Conservation (phyloP, 1,140 invertebrate species). For the Ceratosolen fusciceps region DNA sequence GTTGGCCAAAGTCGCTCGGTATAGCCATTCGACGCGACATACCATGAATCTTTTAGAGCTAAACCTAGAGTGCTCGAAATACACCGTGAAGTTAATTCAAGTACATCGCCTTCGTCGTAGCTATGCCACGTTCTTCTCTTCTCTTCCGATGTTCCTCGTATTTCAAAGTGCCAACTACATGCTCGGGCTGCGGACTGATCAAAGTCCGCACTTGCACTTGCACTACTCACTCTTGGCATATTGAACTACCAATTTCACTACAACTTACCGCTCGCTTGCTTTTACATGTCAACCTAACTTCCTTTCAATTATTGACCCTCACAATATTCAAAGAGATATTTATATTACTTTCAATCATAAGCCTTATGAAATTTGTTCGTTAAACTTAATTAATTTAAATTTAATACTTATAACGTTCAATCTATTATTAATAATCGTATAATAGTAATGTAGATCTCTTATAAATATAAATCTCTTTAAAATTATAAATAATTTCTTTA, state of each 20-base stretch:
- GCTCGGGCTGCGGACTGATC: constrained; percentile 22
- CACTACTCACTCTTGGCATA: too few relatives aligned
- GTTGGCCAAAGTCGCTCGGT: constrained; percentile 16
- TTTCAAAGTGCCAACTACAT: constrained; percentile 33
- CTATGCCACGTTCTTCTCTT: constrained; percentile 51
- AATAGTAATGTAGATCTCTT: too few relatives aligned
- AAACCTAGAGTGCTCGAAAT: constrained; percentile 67
- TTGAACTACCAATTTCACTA: background rate
- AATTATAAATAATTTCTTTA: too few relatives aligned
- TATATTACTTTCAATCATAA: too few relatives aligned
- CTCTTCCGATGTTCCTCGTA: constrained; percentile 48
- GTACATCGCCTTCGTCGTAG: constrained; percentile 62
- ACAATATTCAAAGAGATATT: too few relatives aligned
- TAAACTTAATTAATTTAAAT: too few relatives aligned
- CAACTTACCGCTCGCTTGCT: background rate
- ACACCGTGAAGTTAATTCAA: constrained; percentile 66
- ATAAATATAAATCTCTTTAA: too few relatives aligned
- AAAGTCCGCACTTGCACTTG: background rate
- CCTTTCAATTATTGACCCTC: too few relatives aligned
- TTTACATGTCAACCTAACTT: too few relatives aligned
- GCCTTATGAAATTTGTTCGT: too few relatives aligned
- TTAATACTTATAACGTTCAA: too few relatives aligned
- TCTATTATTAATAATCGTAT: background rate
- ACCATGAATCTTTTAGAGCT: constrained; percentile 62
- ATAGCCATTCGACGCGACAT: constrained; percentile 55